phyloP scores from a whole-genome alignment of 2,888 invertebrate genomes.

The Platycnemis pennipes region DNA sequence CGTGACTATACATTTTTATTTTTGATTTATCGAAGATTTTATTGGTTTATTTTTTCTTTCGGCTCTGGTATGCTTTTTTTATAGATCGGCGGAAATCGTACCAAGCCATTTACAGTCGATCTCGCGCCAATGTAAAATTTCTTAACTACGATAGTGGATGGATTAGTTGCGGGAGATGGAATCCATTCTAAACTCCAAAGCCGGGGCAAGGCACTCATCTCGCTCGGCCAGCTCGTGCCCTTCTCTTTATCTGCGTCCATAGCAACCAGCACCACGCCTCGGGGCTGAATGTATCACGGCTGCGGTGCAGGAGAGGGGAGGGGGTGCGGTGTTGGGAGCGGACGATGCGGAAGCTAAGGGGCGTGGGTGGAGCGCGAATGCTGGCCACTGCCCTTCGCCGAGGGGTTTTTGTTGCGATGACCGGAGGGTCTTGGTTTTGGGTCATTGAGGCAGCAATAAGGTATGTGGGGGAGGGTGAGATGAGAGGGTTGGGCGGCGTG shows the following conservation, averaged over 20 bases:
- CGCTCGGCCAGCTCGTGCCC: not conserved
- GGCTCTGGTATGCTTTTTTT: no score
- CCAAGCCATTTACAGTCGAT: no score
- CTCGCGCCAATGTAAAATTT: no score
- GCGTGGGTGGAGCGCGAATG: not conserved
- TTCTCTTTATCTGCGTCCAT: not conserved
- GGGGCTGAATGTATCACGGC: constrained; percentile 37
- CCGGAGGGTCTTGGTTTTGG: constrained; percentile 13
- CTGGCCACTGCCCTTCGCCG: not conserved
- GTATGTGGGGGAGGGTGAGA: not conserved
- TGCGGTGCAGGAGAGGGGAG: not conserved
- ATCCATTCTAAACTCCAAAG: no score
- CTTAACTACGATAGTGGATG: no score
- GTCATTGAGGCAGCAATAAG: constrained; percentile 26
- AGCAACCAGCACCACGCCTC: not conserved
- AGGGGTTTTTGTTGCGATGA: constrained; percentile 34
- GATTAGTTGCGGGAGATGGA: no score
- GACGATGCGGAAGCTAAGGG: not conserved
- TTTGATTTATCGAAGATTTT: no score
- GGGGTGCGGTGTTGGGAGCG: not conserved
- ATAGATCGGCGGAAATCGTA: no score
- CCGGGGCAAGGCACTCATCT: not conserved
- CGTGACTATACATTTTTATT: no score
- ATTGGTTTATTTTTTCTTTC: no score
- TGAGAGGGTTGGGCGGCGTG: not conserved